phyloP scores from a whole-genome alignment of 2,888 invertebrate genomes.

The Zhuqinia jingwanae region DNA sequence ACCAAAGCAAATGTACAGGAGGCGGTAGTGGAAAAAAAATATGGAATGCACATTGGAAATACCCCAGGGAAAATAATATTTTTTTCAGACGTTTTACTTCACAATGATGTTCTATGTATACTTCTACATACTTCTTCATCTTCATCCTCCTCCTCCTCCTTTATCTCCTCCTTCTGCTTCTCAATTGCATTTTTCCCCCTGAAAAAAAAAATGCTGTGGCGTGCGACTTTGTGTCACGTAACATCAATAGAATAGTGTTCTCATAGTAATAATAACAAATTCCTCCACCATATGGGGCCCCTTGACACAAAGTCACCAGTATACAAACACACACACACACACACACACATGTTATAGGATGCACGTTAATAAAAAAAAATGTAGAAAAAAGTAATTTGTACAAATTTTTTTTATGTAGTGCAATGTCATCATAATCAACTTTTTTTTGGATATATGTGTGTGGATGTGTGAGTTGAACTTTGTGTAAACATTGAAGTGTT shows the following conservation, averaged over 20 bases:
- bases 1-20: background rate
- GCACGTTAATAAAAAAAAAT: no score
- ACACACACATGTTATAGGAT: no score
- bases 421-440: no score
- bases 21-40: background rate
- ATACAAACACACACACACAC: no score
- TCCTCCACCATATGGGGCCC: no score
- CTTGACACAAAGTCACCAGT: no score
- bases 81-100: constrained; percentile 21
- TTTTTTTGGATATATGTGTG: no score
- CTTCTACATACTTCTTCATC: no score
- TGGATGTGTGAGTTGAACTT: no score
- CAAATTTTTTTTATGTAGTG: no score
- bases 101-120: constrained; percentile 1
- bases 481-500: constrained; percentile 8
- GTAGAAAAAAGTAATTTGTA: no score
- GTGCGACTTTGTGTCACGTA: background rate
- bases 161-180: background rate
- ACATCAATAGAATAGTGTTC: constrained; percentile 4
- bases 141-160: background rate
- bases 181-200: constrained; percentile 26
- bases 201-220: no score
- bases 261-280: background rate
- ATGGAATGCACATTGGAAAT: constrained; percentile 47
- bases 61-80: constrained; percentile 56